These are phyloP conservation scores for Delphinus delphis DNA, from an alignment of 2,113 vertebrate genomes.

Conservation along the genomic window DNA sequence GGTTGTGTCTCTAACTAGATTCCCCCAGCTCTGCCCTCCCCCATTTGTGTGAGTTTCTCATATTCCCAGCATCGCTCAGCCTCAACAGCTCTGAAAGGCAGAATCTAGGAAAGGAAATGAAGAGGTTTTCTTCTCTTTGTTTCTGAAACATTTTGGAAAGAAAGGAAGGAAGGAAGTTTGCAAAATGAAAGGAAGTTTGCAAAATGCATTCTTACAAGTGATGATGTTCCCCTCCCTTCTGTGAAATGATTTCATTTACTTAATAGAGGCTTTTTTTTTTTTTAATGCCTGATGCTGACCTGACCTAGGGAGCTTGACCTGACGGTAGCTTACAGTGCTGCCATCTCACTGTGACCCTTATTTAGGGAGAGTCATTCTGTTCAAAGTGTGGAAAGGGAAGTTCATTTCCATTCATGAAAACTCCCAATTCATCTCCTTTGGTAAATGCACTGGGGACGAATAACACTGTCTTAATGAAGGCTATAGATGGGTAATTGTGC, in stretches of 20 bases:
- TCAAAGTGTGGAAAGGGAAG: not conserved
- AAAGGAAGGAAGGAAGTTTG: not conserved
- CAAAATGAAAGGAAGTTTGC: not conserved
- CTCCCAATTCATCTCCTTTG: not conserved
- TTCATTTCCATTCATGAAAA: not conserved
- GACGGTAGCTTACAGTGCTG: not conserved
- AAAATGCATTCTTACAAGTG: not conserved
- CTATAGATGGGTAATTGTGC: not conserved
- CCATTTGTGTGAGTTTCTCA: rapidly evolving
- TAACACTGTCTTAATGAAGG: not conserved
- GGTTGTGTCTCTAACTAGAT: constrained; percentile 50
- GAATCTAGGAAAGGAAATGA: not conserved
- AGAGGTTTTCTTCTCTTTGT: not conserved
- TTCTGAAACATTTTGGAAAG: not conserved
- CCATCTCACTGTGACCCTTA: not conserved
- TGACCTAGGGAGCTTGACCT: not conserved
- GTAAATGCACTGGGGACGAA: too few relatives aligned
- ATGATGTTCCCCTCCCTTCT: too few relatives aligned
- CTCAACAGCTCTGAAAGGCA: not conserved
- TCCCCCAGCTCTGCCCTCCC: not conserved
- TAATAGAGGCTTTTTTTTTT: not conserved
- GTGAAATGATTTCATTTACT: not conserved
- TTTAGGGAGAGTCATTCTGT: not conserved
- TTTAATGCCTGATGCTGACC: not conserved
- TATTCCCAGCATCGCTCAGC: not conserved